Evolutionary conservation across 2,888 invertebrate genomes (phyloP).

Genomic region (Doris montereyensis): DNA sequence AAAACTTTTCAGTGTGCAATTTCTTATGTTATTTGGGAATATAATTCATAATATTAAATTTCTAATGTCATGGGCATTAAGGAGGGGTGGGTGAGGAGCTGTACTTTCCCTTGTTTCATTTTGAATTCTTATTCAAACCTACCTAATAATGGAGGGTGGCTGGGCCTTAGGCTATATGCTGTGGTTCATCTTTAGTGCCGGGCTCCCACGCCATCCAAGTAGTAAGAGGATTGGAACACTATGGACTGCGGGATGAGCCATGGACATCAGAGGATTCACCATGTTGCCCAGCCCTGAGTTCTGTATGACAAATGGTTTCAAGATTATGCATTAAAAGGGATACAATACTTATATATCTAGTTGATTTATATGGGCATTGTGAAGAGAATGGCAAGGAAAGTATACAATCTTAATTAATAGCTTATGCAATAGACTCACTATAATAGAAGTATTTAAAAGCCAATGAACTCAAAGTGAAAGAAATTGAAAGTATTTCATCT

Average conservation of each 20-base stretch:
- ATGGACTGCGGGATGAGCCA: constrained; percentile 73
- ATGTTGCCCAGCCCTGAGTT: constrained; percentile 74
- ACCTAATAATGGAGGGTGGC: too few relatives aligned
- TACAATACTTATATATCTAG: background rate
- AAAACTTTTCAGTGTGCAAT: too few relatives aligned
- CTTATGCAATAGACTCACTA: too few relatives aligned
- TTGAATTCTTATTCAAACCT: too few relatives aligned
- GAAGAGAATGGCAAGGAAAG: background rate
- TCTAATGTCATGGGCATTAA: too few relatives aligned
- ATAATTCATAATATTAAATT: too few relatives aligned
- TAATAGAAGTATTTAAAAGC: too few relatives aligned
- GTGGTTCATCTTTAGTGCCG: constrained; percentile 74
- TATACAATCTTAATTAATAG: background rate
- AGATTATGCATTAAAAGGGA: background rate
- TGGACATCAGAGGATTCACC: constrained; percentile 74
- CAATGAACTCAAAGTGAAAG: too few relatives aligned
- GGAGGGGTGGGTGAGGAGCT: too few relatives aligned
- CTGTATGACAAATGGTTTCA: constrained; percentile 46
- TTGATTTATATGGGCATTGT: background rate
- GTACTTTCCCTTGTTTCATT: too few relatives aligned
- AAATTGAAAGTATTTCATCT: too few relatives aligned
- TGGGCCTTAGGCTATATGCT: constrained; percentile 73
- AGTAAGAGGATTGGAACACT: constrained; percentile 74
- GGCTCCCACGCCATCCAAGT: constrained; percentile 74
- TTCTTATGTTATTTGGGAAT: too few relatives aligned